phyloP scores from a whole-genome alignment of 2,888 invertebrate genomes.

The Zeuzera pyrina region DNA sequence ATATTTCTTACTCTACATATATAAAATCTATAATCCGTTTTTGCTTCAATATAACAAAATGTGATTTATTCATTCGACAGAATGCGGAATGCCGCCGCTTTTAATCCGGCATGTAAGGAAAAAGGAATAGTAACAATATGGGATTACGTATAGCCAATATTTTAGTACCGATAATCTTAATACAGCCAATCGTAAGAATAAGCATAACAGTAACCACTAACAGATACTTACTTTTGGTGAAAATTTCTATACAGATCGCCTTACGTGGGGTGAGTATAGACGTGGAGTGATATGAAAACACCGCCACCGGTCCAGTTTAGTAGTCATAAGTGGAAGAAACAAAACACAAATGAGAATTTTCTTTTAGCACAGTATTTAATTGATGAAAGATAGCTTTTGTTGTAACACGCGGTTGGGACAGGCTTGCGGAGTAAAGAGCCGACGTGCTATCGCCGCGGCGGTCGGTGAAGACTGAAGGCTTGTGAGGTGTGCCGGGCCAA shows the following conservation, averaged over 20 bases:
- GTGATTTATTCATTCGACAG: no score
- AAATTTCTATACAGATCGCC: conserved; percentile 28
- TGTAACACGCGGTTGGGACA: conserved; percentile 37
- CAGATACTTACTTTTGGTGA: conserved; percentile 32
- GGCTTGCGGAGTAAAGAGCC: conserved; percentile 13
- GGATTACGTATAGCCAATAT: no score
- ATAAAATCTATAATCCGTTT: no score
- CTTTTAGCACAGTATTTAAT: conserved; percentile 41
- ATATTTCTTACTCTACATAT: no score
- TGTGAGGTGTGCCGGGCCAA: conserved; percentile 40
- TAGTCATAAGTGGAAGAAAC: conserved; percentile 29
- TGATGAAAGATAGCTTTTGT: conserved; percentile 42
- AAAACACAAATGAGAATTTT: conserved; percentile 23
- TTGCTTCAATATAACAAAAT: no score
- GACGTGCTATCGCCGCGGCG: conserved; percentile 27
- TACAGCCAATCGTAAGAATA: conserved; percentile 6
- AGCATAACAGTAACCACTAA: conserved; percentile 10
- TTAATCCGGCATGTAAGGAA: not conserved
- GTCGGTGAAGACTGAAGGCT: conserved; percentile 52
- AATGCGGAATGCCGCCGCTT: no score
- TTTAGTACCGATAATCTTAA: no score
- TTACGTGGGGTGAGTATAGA: conserved; percentile 29
- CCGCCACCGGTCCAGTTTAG: conserved; percentile 14
- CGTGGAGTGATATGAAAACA: conserved; percentile 21
- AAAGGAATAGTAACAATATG: not conserved